Evolutionary conservation across 2,888 invertebrate genomes (phyloP), one percentile per base, ranked within the genome.

Genomic region (Netelia melanura): DNA sequence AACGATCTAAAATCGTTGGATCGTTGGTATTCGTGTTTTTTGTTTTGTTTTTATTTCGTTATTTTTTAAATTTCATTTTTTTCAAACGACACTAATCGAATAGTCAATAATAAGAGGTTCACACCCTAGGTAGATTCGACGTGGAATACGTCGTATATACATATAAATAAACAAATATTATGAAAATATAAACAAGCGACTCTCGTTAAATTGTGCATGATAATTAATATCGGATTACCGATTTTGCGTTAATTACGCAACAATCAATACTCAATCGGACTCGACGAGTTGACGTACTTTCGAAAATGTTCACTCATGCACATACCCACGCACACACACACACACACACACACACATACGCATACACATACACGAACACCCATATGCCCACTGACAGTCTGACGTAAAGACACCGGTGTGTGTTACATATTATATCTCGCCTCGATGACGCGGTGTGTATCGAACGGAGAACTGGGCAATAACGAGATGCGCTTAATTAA

Each of bases 201-300:
- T 61, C 48, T 75, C 38, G 2, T 52, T n/a, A 30, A 25, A 72
- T 64, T 56, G 17, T 61, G 61, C 62, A 43, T 62, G 43, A 56
- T 62, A 71, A 65, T 71, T 54, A 54, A 75, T 75, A 54, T 64
- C 43, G 38, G 54, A 8, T 54, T 62, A 23, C 10, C 43, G 68
- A 78, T 62, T 43, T 71, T 79, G 25, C 17, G 38, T 68, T 52
- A 65, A n/a, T 65, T 17, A 58, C 58, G 74, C 44, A 23, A 54
- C 38, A 23, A 64, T 75, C 74, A 14, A 52, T 25, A 54, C 23
- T 75, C 75, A 75, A 48, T 23, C 64, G 65, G n/a, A 17, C 17
- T 44, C 74, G 58, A 65, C 48, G 58, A 78, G 43, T 64, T 81
- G 72, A 58, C 65, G 65, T 81, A 81, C 67, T 81, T 81, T 74